Conservation (phyloP, 2,113 vertebrate genomes). For the Irena cyanogastra region DNA sequence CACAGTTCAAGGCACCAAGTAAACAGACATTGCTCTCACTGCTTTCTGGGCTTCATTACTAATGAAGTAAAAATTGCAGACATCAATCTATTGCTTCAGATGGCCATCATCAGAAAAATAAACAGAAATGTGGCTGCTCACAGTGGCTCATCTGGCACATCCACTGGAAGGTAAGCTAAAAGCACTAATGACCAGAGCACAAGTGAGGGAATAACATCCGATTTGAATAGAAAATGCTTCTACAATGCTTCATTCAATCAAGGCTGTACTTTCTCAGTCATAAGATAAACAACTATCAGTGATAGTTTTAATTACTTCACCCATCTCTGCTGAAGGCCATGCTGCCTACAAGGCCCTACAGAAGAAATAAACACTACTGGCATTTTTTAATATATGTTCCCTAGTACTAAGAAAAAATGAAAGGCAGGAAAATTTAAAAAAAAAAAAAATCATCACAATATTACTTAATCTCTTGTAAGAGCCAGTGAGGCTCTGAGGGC, state of each 20-base stretch:
- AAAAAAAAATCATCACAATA: not conserved
- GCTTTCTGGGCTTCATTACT: not conserved
- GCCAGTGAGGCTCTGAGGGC: not conserved
- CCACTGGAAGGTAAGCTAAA: not conserved
- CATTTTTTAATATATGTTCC: not conserved
- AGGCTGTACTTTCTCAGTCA: not conserved
- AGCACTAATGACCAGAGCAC: not conserved
- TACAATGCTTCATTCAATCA: not conserved
- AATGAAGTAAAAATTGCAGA: not conserved
- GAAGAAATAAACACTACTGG: not conserved
- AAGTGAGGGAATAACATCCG: not conserved
- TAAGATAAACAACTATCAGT: not conserved
- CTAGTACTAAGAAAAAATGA: not conserved
- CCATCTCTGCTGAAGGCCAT: not conserved
- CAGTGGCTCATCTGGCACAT: not conserved
- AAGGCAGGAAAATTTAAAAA: too few relatives aligned
- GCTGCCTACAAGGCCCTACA: not conserved
- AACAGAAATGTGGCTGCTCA: not conserved
- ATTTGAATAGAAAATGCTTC: not conserved
- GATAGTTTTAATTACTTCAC: not conserved
- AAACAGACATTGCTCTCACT: not conserved
- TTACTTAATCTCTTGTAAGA: not conserved
- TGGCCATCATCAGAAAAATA: not conserved
- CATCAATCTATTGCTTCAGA: conserved; percentile 7
- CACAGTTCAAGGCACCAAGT: not conserved